Base-by-base conservation (phyloP, 2,113 vertebrate species). In the Cryptoleucopteryx plumbea region DNA sequence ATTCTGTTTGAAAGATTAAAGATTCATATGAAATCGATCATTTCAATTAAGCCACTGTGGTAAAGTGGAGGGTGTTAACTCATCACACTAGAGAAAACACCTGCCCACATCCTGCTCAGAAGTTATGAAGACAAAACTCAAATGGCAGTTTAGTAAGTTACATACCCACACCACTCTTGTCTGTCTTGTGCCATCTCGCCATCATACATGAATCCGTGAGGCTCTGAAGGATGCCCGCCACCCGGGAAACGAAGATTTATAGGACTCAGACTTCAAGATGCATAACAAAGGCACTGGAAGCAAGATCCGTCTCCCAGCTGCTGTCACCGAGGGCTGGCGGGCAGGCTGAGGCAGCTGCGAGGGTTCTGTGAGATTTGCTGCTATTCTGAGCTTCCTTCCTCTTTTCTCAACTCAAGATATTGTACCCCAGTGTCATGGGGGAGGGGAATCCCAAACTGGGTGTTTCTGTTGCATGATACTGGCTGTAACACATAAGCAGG, bases 381-480 rank as follows among this genome's bases (percentile, higher is more conserved):
- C 72, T n/a, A 70, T 27, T 78, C 48, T 2, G 81, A 79, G 97
- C 97, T 98, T 98, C 98, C 98, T 98, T 98, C 98, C 98, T 98
- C 98, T 98, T 98, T 98, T 95, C 94, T 86, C 82, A 77, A 23
- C 86, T 27, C 32, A 0, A 87, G 86, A 92, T 20, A 25, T 5
- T 11, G 26, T 50, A 56, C 77, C 74, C 65, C 13, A 40, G 59
- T 82, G 82, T 48, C 62, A 19, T 78, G 96, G 96, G 97, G 96
- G 97, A 92, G 94, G 97, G 97, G 93, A 95, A 88, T 78, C 61
- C 70, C 88, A 22, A 6, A 10, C 10, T 3, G 80, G 58, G 62
- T 80, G 62, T 84, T 94, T 32, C 66, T 45, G 18, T 18, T 42
- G 42, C 40, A 17, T 1, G 34, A 12, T 9, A 45, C 1, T 16